Percentiles rank a stretch among this genome's conserved stretches.
phyloP scores from a whole-genome alignment of 2,888 invertebrate genomes.

The Seira sanloemensis region DNA sequence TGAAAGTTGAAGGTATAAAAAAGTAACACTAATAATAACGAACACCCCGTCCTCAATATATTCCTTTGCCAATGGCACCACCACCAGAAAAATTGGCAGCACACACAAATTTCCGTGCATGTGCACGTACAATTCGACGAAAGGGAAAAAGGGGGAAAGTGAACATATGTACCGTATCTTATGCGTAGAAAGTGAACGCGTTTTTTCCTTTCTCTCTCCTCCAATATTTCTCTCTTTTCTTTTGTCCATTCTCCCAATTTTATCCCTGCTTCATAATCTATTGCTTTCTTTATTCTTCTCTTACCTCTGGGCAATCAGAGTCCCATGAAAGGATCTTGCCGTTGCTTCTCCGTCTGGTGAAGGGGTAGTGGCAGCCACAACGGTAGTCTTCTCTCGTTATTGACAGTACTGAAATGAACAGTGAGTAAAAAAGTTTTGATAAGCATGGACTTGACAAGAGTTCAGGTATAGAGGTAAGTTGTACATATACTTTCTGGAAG shows the following conservation, averaged over 20 bases:
- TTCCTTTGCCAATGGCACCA: conserved; percentile 3
- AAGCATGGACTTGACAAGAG: not conserved
- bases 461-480: conserved; percentile 23
- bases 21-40: conserved; percentile 45
- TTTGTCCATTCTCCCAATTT: conserved; percentile 41
- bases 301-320: conserved; percentile 70
- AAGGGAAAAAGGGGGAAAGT: not conserved
- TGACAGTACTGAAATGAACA: conserved; percentile 53
- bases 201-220: conserved; percentile 1
- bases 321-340: conserved; percentile 65
- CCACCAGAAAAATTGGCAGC: conserved; percentile 14
- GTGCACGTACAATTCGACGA: conserved; percentile 2
- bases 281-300: conserved; percentile 51
- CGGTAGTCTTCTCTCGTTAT: conserved; percentile 68
- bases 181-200: not conserved
- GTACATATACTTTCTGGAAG: conserved; percentile 29
- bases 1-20: conserved; percentile 45
- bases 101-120: conserved; percentile 10
- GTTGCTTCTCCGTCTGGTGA: conserved; percentile 59
- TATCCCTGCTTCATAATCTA: conserved; percentile 57
- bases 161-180: conserved; percentile 35
- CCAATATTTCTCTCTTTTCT: conserved; percentile 7
- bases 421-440: conserved; percentile 2
- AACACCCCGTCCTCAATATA: not conserved
- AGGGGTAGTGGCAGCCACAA: conserved; percentile 71